Conservation (phyloP, 2,888 invertebrate species). For the Formica aserva region DNA sequence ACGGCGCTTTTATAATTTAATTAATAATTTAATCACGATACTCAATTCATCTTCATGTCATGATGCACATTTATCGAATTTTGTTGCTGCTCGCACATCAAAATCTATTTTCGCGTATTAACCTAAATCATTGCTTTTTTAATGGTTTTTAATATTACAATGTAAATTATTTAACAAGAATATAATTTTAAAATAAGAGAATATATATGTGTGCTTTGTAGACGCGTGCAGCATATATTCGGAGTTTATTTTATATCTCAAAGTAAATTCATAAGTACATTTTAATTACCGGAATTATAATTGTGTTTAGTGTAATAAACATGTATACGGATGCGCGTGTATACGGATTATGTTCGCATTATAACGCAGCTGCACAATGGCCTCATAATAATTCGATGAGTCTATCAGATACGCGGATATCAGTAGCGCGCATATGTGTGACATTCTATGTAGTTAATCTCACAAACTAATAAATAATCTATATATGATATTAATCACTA, state of each 20-base stretch:
- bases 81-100: neutral
- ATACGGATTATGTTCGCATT: constrained; percentile 47
- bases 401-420: neutral
- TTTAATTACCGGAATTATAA: constrained; percentile 49
- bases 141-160: neutral
- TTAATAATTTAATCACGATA: constrained; percentile 32
- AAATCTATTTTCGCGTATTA: neutral
- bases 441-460: constrained; percentile 9
- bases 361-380: constrained; percentile 38
- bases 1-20: neutral
- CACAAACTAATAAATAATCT: neutral
- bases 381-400: constrained; percentile 51
- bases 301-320: constrained; percentile 32
- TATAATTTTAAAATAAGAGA: neutral
- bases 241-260: neutral
- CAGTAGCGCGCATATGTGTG: neutral
- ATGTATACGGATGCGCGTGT: neutral
- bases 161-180: neutral
- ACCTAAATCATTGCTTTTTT: neutral
- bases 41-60: neutral
- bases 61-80: constrained; percentile 8
- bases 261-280: constrained; percentile 21
- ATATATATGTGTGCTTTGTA: too few relatives aligned
- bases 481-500: neutral
- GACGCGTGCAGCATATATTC: too few relatives aligned